These are phyloP conservation scores for Cephalopachus bancanus DNA, from an alignment of 2,797 vertebrate species.

Conservation along the genomic window DNA sequence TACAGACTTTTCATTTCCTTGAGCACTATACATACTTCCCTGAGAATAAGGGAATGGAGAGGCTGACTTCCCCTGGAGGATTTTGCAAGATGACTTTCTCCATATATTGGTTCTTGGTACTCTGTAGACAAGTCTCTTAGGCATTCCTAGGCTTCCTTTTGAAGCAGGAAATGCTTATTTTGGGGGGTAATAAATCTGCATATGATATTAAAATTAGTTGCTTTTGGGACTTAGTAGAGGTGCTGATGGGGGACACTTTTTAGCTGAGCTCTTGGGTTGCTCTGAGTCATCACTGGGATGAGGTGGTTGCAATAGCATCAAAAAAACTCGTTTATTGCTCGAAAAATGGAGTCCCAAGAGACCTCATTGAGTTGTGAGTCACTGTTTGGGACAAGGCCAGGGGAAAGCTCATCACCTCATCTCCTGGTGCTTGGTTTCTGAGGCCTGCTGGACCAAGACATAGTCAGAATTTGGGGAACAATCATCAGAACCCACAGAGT, in stretches of 20 bases:
- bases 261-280: background rate
- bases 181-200: constrained; percentile 77
- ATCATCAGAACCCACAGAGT: background rate
- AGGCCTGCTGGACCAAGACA: background rate
- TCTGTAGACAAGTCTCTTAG: constrained; percentile 49
- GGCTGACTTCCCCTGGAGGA: background rate
- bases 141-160: constrained; percentile 54
- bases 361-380: background rate
- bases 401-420: background rate
- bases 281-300: background rate
- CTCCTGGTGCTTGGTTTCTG: background rate
- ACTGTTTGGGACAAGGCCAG: background rate
- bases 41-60: constrained; percentile 38
- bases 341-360: background rate
- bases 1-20: constrained; percentile 82
- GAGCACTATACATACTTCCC: constrained; percentile 47
- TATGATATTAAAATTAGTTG: constrained; percentile 76
- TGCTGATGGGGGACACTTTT: background rate
- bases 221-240: constrained; percentile 1
- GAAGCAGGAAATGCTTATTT: constrained; percentile 77
- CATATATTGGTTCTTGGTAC: background rate
- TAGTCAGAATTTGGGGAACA: background rate
- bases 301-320: background rate
- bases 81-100: constrained; percentile 58
- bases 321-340: background rate